These are phyloP conservation scores for Micrastur ruficollis DNA, from an alignment of 2,797 vertebrate species.

Conservation along the genomic window DNA sequence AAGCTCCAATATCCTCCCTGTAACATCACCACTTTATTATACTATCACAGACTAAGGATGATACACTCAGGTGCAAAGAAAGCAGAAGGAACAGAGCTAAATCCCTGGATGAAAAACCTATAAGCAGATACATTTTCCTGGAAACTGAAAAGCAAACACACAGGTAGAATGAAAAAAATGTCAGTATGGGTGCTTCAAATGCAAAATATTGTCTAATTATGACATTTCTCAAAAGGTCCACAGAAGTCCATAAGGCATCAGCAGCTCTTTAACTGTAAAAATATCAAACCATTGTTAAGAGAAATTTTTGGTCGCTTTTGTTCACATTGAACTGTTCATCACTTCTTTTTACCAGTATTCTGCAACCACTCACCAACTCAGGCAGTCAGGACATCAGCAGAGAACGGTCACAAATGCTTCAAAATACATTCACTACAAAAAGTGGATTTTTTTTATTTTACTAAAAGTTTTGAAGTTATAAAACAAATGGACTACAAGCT, in stretches of 20 bases:
- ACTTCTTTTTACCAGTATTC: not conserved
- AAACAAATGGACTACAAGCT: not conserved
- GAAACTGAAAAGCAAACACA: not conserved
- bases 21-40: not conserved
- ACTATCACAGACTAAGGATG: not conserved
- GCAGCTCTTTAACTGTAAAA: not conserved
- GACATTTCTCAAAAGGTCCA: not conserved
- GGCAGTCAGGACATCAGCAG: not conserved
- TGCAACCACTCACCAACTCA: not conserved
- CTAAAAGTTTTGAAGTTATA: not conserved
- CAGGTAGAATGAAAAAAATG: not conserved
- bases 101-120: not conserved
- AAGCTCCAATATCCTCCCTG: not conserved
- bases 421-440: not conserved
- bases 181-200: not conserved
- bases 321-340: not conserved
- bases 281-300: not conserved
- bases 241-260: not conserved
- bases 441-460: not conserved
- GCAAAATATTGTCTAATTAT: not conserved
- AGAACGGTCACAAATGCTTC: not conserved
- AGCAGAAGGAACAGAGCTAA: not conserved
- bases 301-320: not conserved
- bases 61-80: not conserved
- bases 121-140: not conserved